Evolutionary conservation across 2,888 invertebrate species (phyloP).

Genomic region (Aporophyla nigra): DNA sequence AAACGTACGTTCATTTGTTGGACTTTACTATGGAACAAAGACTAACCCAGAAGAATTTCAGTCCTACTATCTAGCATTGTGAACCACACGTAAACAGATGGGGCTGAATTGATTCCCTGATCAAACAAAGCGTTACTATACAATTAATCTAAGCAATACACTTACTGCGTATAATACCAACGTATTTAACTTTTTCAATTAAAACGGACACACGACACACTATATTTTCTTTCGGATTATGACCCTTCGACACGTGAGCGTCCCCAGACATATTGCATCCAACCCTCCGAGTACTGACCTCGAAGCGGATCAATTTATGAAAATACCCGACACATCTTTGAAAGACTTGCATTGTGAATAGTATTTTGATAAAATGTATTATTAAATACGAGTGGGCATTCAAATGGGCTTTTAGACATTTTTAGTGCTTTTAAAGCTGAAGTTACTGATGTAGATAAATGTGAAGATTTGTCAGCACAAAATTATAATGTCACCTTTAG

Average conservation of each 20-base stretch:
- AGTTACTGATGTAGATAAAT: background rate
- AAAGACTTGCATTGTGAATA: constrained; percentile 65
- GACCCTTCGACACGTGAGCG: constrained; percentile 86
- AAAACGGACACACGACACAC: constrained; percentile 80
- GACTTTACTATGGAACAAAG: background rate
- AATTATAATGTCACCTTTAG: constrained; percentile 19
- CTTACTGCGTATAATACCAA: constrained; percentile 59
- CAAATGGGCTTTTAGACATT: constrained; percentile 18
- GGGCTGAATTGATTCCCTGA: background rate
- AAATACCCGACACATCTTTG: constrained; percentile 76
- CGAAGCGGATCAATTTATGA: constrained; percentile 84
- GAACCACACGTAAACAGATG: background rate
- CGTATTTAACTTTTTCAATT: constrained; percentile 86
- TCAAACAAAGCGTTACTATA: constrained; percentile 26
- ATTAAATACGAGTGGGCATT: background rate
- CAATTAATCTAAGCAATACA: constrained; percentile 49
- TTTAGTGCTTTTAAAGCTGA: constrained; percentile 6
- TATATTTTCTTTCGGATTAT: constrained; percentile 86
- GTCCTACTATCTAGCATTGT: background rate
- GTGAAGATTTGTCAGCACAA: background rate
- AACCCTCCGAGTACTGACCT: constrained; percentile 84
- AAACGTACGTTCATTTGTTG: background rate
- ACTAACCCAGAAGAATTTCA: background rate
- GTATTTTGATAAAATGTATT: constrained; percentile 53
- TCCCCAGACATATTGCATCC: constrained; percentile 83